These are phyloP conservation scores for Mesorhabditis spiculigera DNA, from an alignment of 2,888 invertebrate species.

Conservation along the genomic window DNA sequence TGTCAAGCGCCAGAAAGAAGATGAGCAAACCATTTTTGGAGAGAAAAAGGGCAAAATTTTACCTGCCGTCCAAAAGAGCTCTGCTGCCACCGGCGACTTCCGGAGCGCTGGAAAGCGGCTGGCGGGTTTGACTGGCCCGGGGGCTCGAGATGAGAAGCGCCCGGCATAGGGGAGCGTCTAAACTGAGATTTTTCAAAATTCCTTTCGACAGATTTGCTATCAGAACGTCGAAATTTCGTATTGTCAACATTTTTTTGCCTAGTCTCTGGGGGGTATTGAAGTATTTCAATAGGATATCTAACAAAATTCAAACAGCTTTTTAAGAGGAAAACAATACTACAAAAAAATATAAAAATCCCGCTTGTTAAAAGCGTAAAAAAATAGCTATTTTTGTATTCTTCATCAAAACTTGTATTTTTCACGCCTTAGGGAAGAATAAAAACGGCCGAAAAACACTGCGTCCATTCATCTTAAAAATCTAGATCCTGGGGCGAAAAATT, in stretches of 20 bases:
- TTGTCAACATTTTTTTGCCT: not conserved
- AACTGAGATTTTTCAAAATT: not conserved
- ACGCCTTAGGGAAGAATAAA: too few relatives aligned
- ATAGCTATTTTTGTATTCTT: too few relatives aligned
- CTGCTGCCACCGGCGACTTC: not conserved
- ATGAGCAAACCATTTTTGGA: not conserved
- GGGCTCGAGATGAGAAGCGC: not conserved
- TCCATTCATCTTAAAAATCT: too few relatives aligned
- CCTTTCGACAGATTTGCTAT: not conserved
- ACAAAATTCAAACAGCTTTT: too few relatives aligned
- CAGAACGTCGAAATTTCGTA: not conserved
- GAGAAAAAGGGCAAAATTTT: not conserved
- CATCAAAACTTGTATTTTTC: too few relatives aligned
- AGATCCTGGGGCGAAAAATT: too few relatives aligned
- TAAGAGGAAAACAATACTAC: too few relatives aligned
- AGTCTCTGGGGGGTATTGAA: conserved; percentile 1
- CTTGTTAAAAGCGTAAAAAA: too few relatives aligned
- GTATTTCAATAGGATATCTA: not conserved
- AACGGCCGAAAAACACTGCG: too few relatives aligned
- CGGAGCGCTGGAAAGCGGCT: not conserved
- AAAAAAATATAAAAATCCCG: too few relatives aligned
- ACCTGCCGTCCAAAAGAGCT: not conserved
- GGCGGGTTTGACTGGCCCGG: not conserved
- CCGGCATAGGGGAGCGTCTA: not conserved
- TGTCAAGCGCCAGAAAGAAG: too few relatives aligned